A percentile compares a stretch with the other conserved stretches of the same genome.
phyloP scores from a whole-genome alignment of 2,888 invertebrate genomes.

The Harmothoe impar region DNA sequence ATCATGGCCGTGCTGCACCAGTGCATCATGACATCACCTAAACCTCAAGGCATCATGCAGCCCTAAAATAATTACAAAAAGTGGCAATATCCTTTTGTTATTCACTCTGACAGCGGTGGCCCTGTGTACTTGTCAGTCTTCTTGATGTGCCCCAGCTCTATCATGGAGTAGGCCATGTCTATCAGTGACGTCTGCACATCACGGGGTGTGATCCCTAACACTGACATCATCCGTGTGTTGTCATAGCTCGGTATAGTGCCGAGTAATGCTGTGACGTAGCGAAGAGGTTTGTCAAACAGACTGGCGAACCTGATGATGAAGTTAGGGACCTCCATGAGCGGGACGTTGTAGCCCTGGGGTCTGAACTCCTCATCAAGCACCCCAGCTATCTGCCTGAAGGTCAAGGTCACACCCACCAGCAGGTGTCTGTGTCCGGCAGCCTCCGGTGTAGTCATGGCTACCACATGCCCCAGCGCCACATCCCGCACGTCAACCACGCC shows the following conservation, averaged over 20 bases:
- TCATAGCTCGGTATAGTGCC: slow-evolving; percentile 72
- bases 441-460: slow-evolving; percentile 67
- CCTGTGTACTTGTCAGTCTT: slow-evolving; percentile 78
- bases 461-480: slow-evolving; percentile 80
- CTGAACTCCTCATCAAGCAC: slow-evolving; percentile 81
- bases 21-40: too few relatives aligned
- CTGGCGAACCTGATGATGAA: slow-evolving; percentile 82
- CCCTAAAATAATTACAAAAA: too few relatives aligned
- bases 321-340: slow-evolving; percentile 83
- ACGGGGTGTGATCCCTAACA: slow-evolving; percentile 84
- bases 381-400: slow-evolving; percentile 85
- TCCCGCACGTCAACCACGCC: slow-evolving; percentile 85
- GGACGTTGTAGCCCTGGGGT: slow-evolving; percentile 83
- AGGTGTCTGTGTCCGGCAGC: slow-evolving; percentile 82
- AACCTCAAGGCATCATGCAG: too few relatives aligned
- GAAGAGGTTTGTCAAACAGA: slow-evolving; percentile 80
- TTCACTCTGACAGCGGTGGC: background rate
- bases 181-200: slow-evolving; percentile 83
- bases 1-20: too few relatives aligned
- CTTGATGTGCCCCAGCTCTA: slow-evolving; percentile 84
- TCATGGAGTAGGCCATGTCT: slow-evolving; percentile 85
- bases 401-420: slow-evolving; percentile 82
- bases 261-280: slow-evolving; percentile 17
- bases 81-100: too few relatives aligned
- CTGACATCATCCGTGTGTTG: slow-evolving; percentile 83